A percentile compares a stretch with the other conserved stretches of the same genome.
phyloP scores from a whole-genome alignment of 2,888 invertebrate species.

The Pseudococcus longispinus region DNA sequence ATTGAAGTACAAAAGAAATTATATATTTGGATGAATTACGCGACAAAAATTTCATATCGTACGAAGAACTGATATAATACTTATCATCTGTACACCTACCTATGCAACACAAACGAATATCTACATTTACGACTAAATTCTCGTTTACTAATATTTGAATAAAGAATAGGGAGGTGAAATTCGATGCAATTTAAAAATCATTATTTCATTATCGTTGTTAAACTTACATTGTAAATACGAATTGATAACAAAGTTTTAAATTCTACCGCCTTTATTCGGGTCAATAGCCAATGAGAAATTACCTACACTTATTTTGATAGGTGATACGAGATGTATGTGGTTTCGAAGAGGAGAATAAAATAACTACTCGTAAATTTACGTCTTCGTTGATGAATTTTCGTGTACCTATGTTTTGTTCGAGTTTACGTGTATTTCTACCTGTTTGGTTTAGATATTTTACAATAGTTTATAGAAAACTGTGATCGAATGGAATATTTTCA shows the following conservation, averaged over 20 bases:
- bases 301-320: not conserved
- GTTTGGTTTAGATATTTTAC: not conserved
- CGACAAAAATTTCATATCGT: not conserved
- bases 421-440: not conserved
- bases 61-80: not conserved
- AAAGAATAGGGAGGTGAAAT: not conserved
- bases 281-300: not conserved
- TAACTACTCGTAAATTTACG: not conserved
- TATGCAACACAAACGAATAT: too few species aligned
- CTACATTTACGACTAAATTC: too few species aligned
- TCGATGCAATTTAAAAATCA: too few species aligned
- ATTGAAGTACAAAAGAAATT: not conserved
- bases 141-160: not conserved
- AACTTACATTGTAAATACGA: not conserved
- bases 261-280: not conserved
- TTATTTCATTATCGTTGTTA: not conserved
- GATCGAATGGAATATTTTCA: not conserved
- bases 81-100: not conserved
- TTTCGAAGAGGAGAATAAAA: not conserved
- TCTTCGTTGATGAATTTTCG: not conserved
- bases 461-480: not conserved
- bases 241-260: not conserved
- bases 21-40: not conserved
- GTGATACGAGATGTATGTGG: not conserved
- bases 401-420: not conserved